Conservation (phyloP, 2,797 vertebrate species). For the Hephaestus fuliginosus region DNA sequence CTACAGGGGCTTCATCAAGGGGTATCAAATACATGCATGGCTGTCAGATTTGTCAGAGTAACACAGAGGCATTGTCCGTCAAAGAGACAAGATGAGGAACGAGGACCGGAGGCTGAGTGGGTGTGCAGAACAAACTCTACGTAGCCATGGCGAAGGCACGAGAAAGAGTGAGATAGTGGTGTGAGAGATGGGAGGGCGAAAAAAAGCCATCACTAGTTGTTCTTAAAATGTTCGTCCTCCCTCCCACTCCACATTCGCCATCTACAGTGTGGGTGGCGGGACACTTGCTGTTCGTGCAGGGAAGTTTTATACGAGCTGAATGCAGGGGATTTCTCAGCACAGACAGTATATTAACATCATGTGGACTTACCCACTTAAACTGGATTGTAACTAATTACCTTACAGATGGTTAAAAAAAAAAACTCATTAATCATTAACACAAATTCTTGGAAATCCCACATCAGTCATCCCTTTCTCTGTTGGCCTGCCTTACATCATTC, state of each 20-base stretch:
- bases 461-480: neutral
- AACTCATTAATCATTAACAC: conserved; percentile 11
- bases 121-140: conserved; percentile 45
- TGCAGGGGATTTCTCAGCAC: conserved; percentile 40
- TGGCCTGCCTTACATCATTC: conserved; percentile 7
- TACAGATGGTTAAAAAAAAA: conserved; percentile 10
- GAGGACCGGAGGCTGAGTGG: conserved; percentile 33
- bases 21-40: conserved; percentile 15
- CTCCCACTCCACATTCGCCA: conserved; percentile 56
- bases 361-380: conserved; percentile 24
- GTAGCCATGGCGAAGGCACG: conserved; percentile 32
- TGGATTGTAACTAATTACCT: neutral
- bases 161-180: conserved; percentile 42
- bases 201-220: conserved; percentile 44
- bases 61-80: conserved; percentile 32
- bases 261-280: conserved; percentile 68
- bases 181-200: neutral
- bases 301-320: conserved; percentile 58
- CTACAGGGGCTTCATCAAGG: neutral
- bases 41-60: conserved; percentile 32
- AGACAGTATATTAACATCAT: conserved; percentile 24
- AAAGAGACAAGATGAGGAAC: conserved; percentile 23
- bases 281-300: conserved; percentile 54
- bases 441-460: conserved; percentile 19
- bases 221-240: conserved; percentile 60